Evolutionary conservation across 2,797 vertebrate genomes (phyloP), one percentile per base, ranked within the genome.

Genomic region (Lycodopsis pacificus): DNA sequence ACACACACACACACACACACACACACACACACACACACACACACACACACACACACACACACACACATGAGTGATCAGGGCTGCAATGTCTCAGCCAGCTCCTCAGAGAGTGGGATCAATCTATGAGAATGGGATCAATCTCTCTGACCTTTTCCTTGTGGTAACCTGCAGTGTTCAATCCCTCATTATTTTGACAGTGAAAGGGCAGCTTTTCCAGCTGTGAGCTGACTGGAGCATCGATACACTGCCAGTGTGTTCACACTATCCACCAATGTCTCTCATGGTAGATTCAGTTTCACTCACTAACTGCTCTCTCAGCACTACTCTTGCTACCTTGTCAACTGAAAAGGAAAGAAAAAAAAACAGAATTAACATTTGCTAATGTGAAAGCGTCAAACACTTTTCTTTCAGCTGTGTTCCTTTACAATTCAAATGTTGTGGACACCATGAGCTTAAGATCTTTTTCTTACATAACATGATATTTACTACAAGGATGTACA

Each of bases 121-220:
- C 87, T 73, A 44, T 64, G 76, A 75, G 80, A 88, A 75, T 61
- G 48, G 77, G 89, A 93, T 95, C 92, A 92, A 92, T 92, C 88
- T 87, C 25, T 81, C 76, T 91, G 92, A 93, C 91, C 90, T 93
- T 93, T 92, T 85, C 71, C 78, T 82, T 59, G 63, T 83, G 84
- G 73, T 86, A 87, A 86, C 89, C 82, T 88, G 79, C 85, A 54
- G 87, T 82, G 88, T 82, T 90, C 85, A 81, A 42, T 85, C 82
- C 86, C 80, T 92, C 86, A 89, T 93, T 93, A 89, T 90, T 92
- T 85, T 85, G 79, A 79, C 83, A 83, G 84, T 80, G 82, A 92
- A 93, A 92, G 85, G 83, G 86, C 88, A 92, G 78, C 84, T 83
- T 84, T 86, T 87, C 79, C 19, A 51, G 62, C 69, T 64, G 38